Conservation (phyloP, 2,888 invertebrate genomes). For the Drosophila bunnanda region DNA sequence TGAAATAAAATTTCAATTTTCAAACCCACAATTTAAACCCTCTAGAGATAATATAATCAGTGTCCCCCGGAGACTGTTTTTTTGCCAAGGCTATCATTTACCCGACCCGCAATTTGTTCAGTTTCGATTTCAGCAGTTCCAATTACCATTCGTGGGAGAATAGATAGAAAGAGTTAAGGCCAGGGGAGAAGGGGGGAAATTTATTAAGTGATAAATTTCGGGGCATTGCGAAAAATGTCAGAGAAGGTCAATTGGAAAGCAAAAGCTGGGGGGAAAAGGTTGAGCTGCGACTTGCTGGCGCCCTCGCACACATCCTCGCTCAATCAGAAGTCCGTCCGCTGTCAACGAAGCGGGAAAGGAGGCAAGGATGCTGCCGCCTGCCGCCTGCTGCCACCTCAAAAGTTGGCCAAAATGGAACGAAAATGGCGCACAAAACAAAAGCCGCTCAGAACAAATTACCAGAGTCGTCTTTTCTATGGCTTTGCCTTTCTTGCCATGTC, state of each 20-base stretch:
- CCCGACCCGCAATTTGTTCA: conserved; percentile 41
- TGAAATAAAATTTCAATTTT: conserved; percentile 36
- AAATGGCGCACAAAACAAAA: conserved; percentile 75
- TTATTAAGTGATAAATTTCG: conserved; percentile 76
- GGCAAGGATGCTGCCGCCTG: conserved; percentile 26
- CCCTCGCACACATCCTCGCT: conserved; percentile 43
- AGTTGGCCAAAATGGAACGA: conserved; percentile 44
- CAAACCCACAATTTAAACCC: conserved; percentile 19
- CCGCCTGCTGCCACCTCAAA: conserved; percentile 25
- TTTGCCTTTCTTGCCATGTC: conserved; percentile 42
- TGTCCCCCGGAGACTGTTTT: conserved; percentile 9
- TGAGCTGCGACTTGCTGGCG: conserved; percentile 63
- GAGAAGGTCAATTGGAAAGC: conserved; percentile 77
- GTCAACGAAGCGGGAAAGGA: conserved; percentile 32
- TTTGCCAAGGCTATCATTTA: conserved; percentile 50
- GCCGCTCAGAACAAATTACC: conserved; percentile 78
- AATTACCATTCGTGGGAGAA: conserved; percentile 59
- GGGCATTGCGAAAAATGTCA: conserved; percentile 70
- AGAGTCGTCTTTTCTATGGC: conserved; percentile 71
- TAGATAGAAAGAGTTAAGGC: conserved; percentile 29
- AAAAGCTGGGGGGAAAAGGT: conserved; percentile 74
- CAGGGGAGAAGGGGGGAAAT: conserved; percentile 42
- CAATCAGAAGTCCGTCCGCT: conserved; percentile 55
- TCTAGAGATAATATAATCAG: conserved; percentile 9
- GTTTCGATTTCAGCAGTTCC: conserved; percentile 53